These are phyloP conservation scores for Heptranchias perlo DNA, from an alignment of 2,113 vertebrate species.

Conservation along the genomic window DNA sequence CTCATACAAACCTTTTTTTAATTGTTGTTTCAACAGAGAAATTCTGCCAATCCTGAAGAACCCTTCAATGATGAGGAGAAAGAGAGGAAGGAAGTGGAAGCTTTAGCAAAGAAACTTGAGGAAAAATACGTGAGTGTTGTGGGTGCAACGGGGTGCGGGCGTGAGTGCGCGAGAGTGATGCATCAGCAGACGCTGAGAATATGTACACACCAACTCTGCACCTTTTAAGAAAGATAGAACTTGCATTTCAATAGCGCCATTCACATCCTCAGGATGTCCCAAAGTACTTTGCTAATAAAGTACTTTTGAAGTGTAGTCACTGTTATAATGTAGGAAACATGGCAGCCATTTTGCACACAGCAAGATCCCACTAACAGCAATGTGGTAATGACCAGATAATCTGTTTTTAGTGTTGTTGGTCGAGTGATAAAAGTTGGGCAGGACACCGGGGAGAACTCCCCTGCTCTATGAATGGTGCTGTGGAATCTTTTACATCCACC, in stretches of 20 bases:
- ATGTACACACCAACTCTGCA: background rate
- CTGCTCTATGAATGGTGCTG: too few relatives aligned
- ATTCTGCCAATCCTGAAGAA: conserved; percentile 66
- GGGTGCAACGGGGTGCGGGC: background rate
- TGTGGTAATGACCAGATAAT: background rate
- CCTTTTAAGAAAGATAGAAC: background rate
- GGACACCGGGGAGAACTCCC: too few relatives aligned
- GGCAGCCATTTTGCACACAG: background rate
- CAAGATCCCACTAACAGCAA: background rate
- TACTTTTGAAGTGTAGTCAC: background rate
- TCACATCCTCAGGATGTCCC: background rate
- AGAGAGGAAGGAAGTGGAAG: conserved; percentile 82
- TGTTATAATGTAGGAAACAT: background rate
- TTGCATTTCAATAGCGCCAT: background rate
- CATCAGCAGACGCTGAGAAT: background rate
- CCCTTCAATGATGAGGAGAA: conserved; percentile 80
- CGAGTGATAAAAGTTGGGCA: background rate
- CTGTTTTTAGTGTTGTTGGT: background rate
- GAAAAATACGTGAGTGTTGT: conserved; percentile 85
- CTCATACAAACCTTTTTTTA: background rate
- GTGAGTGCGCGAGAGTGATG: background rate
- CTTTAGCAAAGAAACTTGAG: conserved; percentile 90
- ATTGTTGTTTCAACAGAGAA: conserved; percentile 52
- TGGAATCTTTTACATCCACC: background rate
- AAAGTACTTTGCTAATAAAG: background rate